Evolutionary conservation across 2,888 invertebrate genomes (phyloP).

Genomic region (Sepioteuthis lessoniana): DNA sequence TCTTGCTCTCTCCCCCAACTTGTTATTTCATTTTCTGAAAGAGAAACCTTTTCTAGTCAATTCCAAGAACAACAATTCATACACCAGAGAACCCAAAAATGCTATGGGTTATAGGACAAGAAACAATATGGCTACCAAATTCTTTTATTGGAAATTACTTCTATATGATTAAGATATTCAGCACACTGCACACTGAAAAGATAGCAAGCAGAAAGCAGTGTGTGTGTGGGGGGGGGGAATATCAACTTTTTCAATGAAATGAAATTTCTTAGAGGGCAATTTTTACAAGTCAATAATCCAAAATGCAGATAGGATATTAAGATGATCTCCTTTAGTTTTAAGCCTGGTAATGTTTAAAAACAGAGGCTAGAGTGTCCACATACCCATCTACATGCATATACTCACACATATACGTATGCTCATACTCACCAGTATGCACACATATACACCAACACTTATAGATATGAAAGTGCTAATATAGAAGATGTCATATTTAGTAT

Average conservation of each 20-base stretch:
- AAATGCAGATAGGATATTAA: slow-evolving; percentile 33
- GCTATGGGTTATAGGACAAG: not conserved
- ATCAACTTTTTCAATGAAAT: not conserved
- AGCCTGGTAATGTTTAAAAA: no score
- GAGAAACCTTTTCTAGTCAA: slow-evolving; percentile 23
- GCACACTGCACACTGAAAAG: not conserved
- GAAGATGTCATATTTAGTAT: no score
- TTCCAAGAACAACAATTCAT: slow-evolving; percentile 33
- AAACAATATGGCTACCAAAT: slow-evolving; percentile 20
- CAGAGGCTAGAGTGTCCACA: no score
- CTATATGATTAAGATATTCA: not conserved
- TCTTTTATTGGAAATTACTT: not conserved
- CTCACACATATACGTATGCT: no score
- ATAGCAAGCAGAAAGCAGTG: slow-evolving; percentile 33
- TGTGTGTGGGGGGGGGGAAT: no score
- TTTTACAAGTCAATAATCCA: slow-evolving; percentile 18
- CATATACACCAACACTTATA: no score
- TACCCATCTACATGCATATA: no score
- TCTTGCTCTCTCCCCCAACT: no score
- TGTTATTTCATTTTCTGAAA: not conserved
- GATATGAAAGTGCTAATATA: no score
- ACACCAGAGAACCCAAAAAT: not conserved
- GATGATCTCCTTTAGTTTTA: slow-evolving; percentile 33
- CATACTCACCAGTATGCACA: no score
- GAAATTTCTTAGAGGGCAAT: slow-evolving; percentile 15